These are phyloP conservation scores for Chymomyza fuscimana DNA, from an alignment of 2,888 invertebrate genomes.

Conservation along the genomic window DNA sequence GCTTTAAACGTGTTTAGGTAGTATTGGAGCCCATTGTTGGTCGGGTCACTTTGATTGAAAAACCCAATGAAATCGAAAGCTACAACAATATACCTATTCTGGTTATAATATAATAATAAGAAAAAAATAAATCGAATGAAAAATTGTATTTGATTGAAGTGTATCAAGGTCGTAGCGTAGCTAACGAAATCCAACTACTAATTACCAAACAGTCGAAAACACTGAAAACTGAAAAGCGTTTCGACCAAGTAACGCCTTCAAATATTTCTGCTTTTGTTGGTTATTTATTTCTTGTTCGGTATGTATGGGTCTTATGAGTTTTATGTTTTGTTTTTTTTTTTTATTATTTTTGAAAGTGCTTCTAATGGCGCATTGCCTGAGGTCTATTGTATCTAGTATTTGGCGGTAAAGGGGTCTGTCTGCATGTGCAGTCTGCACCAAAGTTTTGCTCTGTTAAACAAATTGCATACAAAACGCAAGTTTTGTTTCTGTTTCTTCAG, in stretches of 20 bases:
- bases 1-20: conserved; percentile 35
- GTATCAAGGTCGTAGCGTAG: conserved; percentile 62
- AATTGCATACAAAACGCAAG: conserved; percentile 74
- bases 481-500: conserved; percentile 56
- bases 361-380: conserved; percentile 11
- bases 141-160: conserved; percentile 63
- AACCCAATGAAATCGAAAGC: conserved; percentile 34
- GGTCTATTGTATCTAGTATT: background rate
- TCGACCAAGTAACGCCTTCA: conserved; percentile 42
- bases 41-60: conserved; percentile 17
- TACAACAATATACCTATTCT: conserved; percentile 12
- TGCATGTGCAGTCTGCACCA: conserved; percentile 30
- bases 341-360: conserved; percentile 58
- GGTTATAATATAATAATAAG: background rate
- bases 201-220: conserved; percentile 38
- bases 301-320: conserved; percentile 6
- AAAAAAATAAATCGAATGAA: conserved; percentile 62
- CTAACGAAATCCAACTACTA: conserved; percentile 54
- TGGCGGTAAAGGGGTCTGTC: background rate
- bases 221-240: conserved; percentile 32
- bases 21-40: conserved; percentile 28
- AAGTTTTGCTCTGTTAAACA: conserved; percentile 71
- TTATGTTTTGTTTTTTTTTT: conserved; percentile 5
- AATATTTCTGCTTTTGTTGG: conserved; percentile 49
- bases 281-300: conserved; percentile 37